A percentile compares a stretch with the other conserved stretches of the same genome.
Evolutionary conservation across 2,888 invertebrate species (phyloP).

Genomic region (Xestia rhomboidea): DNA sequence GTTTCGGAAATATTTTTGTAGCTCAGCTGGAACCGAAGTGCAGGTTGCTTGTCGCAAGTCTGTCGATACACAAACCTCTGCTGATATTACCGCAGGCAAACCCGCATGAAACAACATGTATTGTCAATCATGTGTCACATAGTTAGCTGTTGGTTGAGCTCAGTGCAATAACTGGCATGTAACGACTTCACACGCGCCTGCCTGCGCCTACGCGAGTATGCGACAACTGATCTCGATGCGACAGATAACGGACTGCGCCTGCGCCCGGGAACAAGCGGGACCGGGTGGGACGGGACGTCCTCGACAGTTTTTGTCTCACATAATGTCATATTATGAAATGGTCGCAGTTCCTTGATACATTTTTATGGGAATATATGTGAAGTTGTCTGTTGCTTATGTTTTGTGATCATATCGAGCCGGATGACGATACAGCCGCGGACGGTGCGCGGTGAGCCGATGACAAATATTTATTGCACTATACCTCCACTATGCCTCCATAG

Average conservation of each 20-base stretch:
- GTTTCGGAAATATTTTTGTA: not conserved
- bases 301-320: slow-evolving; percentile 40
- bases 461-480: slow-evolving; percentile 27
- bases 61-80: not conserved
- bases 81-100: not conserved
- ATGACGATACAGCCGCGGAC: slow-evolving; percentile 15
- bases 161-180: slow-evolving; percentile 16
- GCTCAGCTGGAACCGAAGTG: not conserved
- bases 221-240: slow-evolving; percentile 34
- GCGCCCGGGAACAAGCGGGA: not conserved
- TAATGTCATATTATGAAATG: slow-evolving; percentile 60
- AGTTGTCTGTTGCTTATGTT: slow-evolving; percentile 30
- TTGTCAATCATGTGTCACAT: not conserved
- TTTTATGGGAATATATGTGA: slow-evolving; percentile 44
- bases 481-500: too few relatives aligned
- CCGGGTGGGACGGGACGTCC: slow-evolving; percentile 45
- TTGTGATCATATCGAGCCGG: slow-evolving; percentile 44
- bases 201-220: slow-evolving; percentile 24
- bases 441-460: slow-evolving; percentile 1
- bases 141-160: not conserved
- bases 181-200: slow-evolving; percentile 25
- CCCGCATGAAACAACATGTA: not conserved
- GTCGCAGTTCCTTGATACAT: slow-evolving; percentile 57
- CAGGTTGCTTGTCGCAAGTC: not conserved
- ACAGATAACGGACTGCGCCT: slow-evolving; percentile 33